Evolutionary conservation across 2,888 invertebrate species (phyloP), one percentile per base, ranked within the genome.

Genomic region (Agriopis marginaria): DNA sequence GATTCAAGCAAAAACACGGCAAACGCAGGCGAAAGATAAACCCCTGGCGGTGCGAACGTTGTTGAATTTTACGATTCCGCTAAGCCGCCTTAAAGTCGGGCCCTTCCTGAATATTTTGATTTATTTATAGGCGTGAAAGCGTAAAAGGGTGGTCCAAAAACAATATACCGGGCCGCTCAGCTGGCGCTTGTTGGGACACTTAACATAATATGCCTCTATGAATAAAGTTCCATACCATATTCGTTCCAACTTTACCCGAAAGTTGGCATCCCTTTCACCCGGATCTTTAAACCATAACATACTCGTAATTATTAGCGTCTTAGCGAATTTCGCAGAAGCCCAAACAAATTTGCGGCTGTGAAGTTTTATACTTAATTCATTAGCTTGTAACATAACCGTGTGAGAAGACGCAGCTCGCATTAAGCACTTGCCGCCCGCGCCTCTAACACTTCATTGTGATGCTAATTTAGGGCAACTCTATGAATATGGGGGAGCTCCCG

Each of bases 91-190:
- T 90, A 90, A 92, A 94, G 90, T 92, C 92, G 90, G 86, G 92
- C 92, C 92, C 91, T 93, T 92, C 90, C 92, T 92, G 93, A 92
- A 94, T 93, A 93, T 93, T 94, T 93, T 94, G 93, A 94, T 94
- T 94, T 94, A 94, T 94, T 94, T 94, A 94, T 92, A 89, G 92
- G 90, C 88, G 89, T 88, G 86, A 91, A 90, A 85, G 90, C 89
- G 90, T 92, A 90, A 92, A 93, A 90, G 92, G 92, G 90, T 92
- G 89, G 89, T 88, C 89, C 86, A 88, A 91, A 91, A 91, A 92
- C 92, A 91, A 92, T 92, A 92, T 91, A 89, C 89, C 85, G 85
- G 85, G 83, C 82, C 84, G 86, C 86, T 89, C 87, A 89, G 82
- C 84, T 82, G 83, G 79, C 84, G 80, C 83, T 78, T 79, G 80